Evolutionary conservation across 2,797 vertebrate genomes (phyloP).

Genomic region (Clarias platycephalus): DNA sequence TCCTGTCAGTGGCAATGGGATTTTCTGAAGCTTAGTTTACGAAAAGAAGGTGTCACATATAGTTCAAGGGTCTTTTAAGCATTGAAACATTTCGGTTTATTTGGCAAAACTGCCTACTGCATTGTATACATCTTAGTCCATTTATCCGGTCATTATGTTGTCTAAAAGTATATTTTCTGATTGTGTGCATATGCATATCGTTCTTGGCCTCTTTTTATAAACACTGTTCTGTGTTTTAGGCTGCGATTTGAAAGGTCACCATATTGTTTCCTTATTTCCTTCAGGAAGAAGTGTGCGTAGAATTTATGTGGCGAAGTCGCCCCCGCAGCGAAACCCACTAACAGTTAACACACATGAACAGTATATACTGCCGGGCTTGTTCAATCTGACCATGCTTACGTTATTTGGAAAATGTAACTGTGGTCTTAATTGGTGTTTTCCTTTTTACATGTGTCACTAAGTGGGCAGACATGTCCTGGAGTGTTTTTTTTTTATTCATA

Average conservation of each 20-base stretch:
- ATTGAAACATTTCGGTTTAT: neutral
- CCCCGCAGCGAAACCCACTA: neutral
- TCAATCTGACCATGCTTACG: conserved; percentile 69
- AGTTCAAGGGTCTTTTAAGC: conserved; percentile 27
- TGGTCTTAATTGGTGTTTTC: conserved; percentile 68
- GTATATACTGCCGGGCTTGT: conserved; percentile 69
- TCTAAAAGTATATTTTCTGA: conserved; percentile 13
- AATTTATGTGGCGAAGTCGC: neutral
- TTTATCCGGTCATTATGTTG: neutral
- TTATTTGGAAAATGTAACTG: conserved; percentile 75
- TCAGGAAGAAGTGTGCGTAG: neutral
- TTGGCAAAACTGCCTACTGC: neutral
- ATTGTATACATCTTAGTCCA: neutral
- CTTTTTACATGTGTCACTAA: neutral
- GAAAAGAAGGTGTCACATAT: conserved; percentile 46
- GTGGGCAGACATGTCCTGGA: neutral
- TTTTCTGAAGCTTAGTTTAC: conserved; percentile 62
- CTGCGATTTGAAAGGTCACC: conserved; percentile 14
- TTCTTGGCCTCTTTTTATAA: neutral
- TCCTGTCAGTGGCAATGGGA: conserved; percentile 70
- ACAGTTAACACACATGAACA: conserved; percentile 26
- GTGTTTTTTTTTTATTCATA: neutral
- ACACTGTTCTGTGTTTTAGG: neutral
- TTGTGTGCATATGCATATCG: neutral
- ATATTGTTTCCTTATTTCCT: conserved; percentile 14